These are phyloP conservation scores for Microtus montanus DNA, from an alignment of 2,113 vertebrate genomes.

Conservation along the genomic window DNA sequence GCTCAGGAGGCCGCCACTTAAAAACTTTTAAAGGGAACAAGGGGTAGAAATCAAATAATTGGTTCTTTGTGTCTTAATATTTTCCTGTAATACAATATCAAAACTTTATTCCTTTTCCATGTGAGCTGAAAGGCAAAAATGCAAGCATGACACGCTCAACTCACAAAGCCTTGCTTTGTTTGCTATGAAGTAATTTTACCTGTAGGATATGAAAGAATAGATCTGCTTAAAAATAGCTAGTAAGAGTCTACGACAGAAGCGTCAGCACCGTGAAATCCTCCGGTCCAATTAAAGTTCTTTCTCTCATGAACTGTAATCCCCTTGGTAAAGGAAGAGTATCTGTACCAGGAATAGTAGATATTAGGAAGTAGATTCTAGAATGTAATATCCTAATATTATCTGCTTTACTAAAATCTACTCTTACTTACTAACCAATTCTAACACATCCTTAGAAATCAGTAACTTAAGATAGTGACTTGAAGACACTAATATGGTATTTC, in stretches of 20 bases:
- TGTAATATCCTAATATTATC: neutral
- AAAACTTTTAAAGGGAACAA: neutral
- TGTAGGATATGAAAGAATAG: neutral
- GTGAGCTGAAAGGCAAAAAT: conserved; percentile 21
- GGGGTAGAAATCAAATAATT: conserved; percentile 17
- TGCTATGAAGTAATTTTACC: neutral
- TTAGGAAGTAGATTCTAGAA: neutral
- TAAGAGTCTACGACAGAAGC: neutral
- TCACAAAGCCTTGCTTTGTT: conserved; percentile 39
- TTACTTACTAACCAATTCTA: neutral
- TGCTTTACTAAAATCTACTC: neutral
- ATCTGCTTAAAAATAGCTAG: neutral
- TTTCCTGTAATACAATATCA: conserved; percentile 33
- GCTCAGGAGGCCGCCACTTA: conserved; percentile 5
- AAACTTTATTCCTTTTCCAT: conserved; percentile 24
- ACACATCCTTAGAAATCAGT: neutral
- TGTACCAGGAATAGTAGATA: neutral
- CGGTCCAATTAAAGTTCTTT: neutral
- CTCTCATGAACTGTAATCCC: neutral
- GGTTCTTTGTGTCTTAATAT: conserved; percentile 52
- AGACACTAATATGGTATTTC: neutral
- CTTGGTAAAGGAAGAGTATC: neutral
- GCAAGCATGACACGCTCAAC: neutral
- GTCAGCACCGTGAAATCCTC: neutral
- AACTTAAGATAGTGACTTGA: neutral